Evolutionary conservation across 2,797 vertebrate species (phyloP).

Genomic region (Oryzias sinensis): DNA sequence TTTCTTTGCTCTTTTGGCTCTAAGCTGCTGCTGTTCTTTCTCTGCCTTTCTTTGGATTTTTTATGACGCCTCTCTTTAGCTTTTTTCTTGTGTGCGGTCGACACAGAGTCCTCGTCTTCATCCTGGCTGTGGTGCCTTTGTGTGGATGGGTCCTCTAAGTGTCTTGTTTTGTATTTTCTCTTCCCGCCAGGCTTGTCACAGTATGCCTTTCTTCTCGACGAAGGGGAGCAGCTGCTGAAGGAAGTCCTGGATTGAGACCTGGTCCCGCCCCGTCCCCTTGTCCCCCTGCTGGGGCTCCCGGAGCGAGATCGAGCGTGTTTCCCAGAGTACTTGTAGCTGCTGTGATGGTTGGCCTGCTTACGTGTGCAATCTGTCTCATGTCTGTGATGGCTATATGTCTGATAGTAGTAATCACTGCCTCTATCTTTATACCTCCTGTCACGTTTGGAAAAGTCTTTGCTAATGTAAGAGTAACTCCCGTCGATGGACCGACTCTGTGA

Average conservation of each 20-base stretch:
- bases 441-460: slow-evolving; percentile 70
- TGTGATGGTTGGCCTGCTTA: slow-evolving; percentile 53
- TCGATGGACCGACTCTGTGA: slow-evolving; percentile 54
- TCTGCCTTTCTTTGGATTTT: slow-evolving; percentile 73
- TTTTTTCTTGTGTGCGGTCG: slow-evolving; percentile 70
- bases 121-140: slow-evolving; percentile 30
- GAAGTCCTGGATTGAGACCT: slow-evolving; percentile 48
- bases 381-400: slow-evolving; percentile 78
- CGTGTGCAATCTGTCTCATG: slow-evolving; percentile 52
- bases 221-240: slow-evolving; percentile 64
- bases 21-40: slow-evolving; percentile 79
- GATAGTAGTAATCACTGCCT: slow-evolving; percentile 70
- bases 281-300: slow-evolving; percentile 57
- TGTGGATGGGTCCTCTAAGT: slow-evolving; percentile 80
- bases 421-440: slow-evolving; percentile 71
- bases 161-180: slow-evolving; percentile 90
- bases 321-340: slow-evolving; percentile 38
- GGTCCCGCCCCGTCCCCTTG: slow-evolving; percentile 15
- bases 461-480: slow-evolving; percentile 68
- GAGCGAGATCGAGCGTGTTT: slow-evolving; percentile 33
- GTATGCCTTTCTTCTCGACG: slow-evolving; percentile 35
- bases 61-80: slow-evolving; percentile 70
- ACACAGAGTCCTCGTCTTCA: background rate
- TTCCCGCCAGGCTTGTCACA: slow-evolving; percentile 82
- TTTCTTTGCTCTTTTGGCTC: slow-evolving; percentile 79